phyloP scores from a whole-genome alignment of 2,888 invertebrate genomes.

The Ectemnius lituratus region DNA sequence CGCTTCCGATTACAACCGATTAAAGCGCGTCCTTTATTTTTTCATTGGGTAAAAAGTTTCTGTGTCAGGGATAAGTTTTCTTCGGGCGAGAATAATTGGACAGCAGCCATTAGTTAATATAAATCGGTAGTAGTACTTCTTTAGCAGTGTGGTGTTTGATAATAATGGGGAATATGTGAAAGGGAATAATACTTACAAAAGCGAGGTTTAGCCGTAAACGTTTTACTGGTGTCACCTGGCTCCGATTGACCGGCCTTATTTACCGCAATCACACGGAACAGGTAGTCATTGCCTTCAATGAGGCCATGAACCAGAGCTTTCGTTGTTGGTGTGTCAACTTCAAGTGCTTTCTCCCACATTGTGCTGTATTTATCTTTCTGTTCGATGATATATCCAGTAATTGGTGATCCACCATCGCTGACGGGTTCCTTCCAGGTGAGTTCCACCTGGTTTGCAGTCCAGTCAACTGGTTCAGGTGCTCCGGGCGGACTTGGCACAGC shows the following conservation, averaged over 20 bases:
- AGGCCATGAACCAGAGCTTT: slow-evolving; percentile 92
- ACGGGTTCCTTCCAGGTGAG: slow-evolving; percentile 94
- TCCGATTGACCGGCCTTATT: slow-evolving; percentile 97
- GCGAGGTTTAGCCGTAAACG: slow-evolving; percentile 91
- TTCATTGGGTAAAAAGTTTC: slow-evolving; percentile 9
- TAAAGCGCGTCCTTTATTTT: background rate
- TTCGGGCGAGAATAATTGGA: slow-evolving; percentile 14
- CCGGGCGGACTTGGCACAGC: slow-evolving; percentile 93
- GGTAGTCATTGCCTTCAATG: slow-evolving; percentile 97
- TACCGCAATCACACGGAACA: slow-evolving; percentile 96
- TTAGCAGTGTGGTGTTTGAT: no score
- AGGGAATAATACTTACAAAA: slow-evolving; percentile 80
- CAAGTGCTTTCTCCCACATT: slow-evolving; percentile 94
- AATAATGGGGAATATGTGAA: no score
- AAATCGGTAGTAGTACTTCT: no score
- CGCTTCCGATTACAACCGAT: background rate
- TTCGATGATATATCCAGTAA: slow-evolving; percentile 95
- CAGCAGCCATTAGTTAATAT: slow-evolving; percentile 11
- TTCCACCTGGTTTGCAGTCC: slow-evolving; percentile 95
- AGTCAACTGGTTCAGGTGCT: slow-evolving; percentile 93
- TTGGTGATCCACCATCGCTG: slow-evolving; percentile 95
- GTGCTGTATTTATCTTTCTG: slow-evolving; percentile 95
- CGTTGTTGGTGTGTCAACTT: slow-evolving; percentile 87
- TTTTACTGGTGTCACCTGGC: slow-evolving; percentile 92
- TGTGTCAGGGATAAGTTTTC: slow-evolving; percentile 36